Evolutionary conservation across 2,888 invertebrate genomes (phyloP).

Genomic region (Lasioglossum morio): DNA sequence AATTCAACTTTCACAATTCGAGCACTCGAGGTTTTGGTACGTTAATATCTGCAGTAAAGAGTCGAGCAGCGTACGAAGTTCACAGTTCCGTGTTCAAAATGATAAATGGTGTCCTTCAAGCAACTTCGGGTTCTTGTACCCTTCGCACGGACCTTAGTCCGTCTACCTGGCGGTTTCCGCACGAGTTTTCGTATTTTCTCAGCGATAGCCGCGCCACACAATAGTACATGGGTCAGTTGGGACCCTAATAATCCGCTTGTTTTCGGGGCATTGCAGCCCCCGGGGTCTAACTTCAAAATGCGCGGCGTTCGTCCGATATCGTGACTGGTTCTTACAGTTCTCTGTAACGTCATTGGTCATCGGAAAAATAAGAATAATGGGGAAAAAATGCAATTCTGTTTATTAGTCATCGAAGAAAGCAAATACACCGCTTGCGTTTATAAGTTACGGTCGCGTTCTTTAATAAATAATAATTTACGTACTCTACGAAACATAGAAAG

Average conservation of each 20-base stretch:
- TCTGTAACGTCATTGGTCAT: neutral
- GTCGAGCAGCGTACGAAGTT: neutral
- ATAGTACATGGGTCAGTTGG: neutral
- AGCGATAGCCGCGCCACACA: neutral
- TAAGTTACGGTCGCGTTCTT: slow-evolving; percentile 63
- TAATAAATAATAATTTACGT: slow-evolving; percentile 81
- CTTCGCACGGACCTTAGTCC: neutral
- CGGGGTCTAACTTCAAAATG: no score
- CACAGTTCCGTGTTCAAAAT: slow-evolving; percentile 10
- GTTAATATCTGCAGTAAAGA: no score
- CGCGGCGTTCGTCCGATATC: neutral
- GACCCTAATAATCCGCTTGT: neutral
- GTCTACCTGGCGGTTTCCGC: slow-evolving; percentile 28
- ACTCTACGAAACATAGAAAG: slow-evolving; percentile 53
- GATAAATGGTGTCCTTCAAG: slow-evolving; percentile 9
- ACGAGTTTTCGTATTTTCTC: neutral
- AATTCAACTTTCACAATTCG: neutral
- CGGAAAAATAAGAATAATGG: neutral
- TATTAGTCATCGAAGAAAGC: slow-evolving; percentile 54
- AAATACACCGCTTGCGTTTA: slow-evolving; percentile 58
- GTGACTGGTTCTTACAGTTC: neutral
- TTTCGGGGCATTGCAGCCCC: neutral
- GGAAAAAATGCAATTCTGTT: slow-evolving; percentile 44
- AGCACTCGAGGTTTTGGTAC: neutral
- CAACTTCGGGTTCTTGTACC: neutral